These are phyloP conservation scores for Diplodus puntazzo DNA, from an alignment of 2,797 vertebrate genomes.

Conservation along the genomic window DNA sequence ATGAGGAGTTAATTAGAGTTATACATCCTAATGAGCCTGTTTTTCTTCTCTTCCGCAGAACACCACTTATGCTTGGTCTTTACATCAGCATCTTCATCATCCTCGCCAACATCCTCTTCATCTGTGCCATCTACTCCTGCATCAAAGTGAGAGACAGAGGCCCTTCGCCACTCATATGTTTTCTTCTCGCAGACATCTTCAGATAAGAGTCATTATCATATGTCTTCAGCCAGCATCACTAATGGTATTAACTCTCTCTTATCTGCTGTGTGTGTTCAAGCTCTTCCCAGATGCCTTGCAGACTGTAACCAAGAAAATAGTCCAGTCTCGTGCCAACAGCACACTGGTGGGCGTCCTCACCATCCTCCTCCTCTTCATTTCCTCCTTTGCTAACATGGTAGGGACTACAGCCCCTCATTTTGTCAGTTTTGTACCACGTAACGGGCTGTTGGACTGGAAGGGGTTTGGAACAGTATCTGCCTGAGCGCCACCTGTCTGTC, in stretches of 20 bases:
- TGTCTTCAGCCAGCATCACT: constrained; percentile 55
- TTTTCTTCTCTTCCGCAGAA: constrained; percentile 82
- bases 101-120: constrained; percentile 89
- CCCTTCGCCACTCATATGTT: constrained; percentile 16
- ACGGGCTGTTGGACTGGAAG: constrained; percentile 15
- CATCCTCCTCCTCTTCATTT: constrained; percentile 93
- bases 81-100: constrained; percentile 91
- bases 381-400: constrained; percentile 96
- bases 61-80: constrained; percentile 90
- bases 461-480: background rate
- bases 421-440: constrained; percentile 25
- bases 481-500: constrained; percentile 5
- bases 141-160: constrained; percentile 87
- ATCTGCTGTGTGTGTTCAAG: constrained; percentile 59
- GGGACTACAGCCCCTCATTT: constrained; percentile 28
- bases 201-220: constrained; percentile 58
- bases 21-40: constrained; percentile 55
- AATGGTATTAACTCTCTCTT: constrained; percentile 66
- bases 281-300: constrained; percentile 89
- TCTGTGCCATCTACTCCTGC: constrained; percentile 94
- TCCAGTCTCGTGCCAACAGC: constrained; percentile 93
- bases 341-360: constrained; percentile 91
- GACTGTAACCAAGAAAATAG: constrained; percentile 90
- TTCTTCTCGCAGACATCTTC: constrained; percentile 50
- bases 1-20: constrained; percentile 74